Evolutionary conservation across 2,888 invertebrate species (phyloP), one percentile per base, ranked within the genome.

Genomic region (Pandemis heparana): DNA sequence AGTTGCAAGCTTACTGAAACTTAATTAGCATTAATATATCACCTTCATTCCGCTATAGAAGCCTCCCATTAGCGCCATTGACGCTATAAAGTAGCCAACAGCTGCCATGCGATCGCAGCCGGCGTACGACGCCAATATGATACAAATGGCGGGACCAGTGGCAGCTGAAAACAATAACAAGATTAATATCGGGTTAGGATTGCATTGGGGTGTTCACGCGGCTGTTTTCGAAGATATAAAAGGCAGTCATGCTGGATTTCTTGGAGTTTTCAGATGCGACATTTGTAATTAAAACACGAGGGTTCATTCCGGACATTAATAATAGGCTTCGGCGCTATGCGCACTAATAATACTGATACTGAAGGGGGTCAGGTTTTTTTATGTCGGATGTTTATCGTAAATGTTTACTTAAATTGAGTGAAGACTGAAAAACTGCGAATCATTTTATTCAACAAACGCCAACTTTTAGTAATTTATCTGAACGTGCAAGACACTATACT

Each of bases 21-120:
- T 8, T 39, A 32, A 7, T 8, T 39, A 39, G n/a, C 9, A 60
- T 60, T 12, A 14, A 38, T 12, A 56, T 38, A 60, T 60, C 18
- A 94, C 96, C 91, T 96, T 96, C 95, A 96, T 95, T 53, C 96
- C 96, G 77, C 96, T 96, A 83, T 96, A 96, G 82, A 95, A 97
- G 10, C 96, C 95, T 51, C 96, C 97, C 96, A 96, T 96, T 61
- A 96, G 95, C 43, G 95, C 96, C 96, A 96, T 95, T 18, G 94
- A 95, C 8, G 96, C 89, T 61, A 96, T 96, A 84, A 96, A 96
- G 82, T 96, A 94, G 38, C 95, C 95, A 14, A 96, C 95, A 59
- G 95, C 85, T 14, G 93, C 88, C 51, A 92, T 87, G 9, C 95
- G 85, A 81, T 96, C 94, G 82, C 96, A 96, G 32, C 96, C 96